Conservation (phyloP, 2,888 invertebrate genomes). For the Andrena bucephala region DNA sequence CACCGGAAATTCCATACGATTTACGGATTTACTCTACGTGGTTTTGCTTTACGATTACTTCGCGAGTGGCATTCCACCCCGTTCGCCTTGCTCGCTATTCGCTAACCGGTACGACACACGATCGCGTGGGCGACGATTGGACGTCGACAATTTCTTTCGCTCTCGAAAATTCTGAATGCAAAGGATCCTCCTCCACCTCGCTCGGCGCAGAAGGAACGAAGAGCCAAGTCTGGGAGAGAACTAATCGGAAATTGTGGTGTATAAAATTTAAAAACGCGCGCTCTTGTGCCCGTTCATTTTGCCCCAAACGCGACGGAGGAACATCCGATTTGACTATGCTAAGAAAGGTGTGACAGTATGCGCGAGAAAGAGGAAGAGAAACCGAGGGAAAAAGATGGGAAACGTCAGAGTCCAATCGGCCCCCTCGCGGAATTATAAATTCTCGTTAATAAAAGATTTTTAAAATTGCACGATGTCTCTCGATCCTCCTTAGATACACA, state of each 20-base stretch:
- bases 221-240: neutral
- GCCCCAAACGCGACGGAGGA: constrained; percentile 4
- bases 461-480: constrained; percentile 67
- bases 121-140: constrained; percentile 51
- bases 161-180: neutral
- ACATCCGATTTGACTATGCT: too few relatives aligned
- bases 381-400: neutral
- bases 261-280: constrained; percentile 15
- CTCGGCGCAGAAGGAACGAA: neutral
- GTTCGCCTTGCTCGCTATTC: constrained; percentile 52
- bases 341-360: neutral
- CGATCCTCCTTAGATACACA: constrained; percentile 52
- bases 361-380: neutral
- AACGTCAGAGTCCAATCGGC: constrained; percentile 47
- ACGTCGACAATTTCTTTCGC: constrained; percentile 40
- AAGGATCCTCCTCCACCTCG: neutral
- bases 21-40: constrained; percentile 50
- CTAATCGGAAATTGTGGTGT: neutral
- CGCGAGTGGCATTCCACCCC: constrained; percentile 22
- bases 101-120: constrained; percentile 81
- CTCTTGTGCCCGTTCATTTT: neutral
- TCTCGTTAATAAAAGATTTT: constrained; percentile 49
- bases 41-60: constrained; percentile 67
- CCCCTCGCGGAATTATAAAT: constrained; percentile 35
- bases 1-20: constrained; percentile 53